Evolutionary conservation across 2,113 vertebrate genomes (phyloP).

Genomic region (Apaloderma vittatum): DNA sequence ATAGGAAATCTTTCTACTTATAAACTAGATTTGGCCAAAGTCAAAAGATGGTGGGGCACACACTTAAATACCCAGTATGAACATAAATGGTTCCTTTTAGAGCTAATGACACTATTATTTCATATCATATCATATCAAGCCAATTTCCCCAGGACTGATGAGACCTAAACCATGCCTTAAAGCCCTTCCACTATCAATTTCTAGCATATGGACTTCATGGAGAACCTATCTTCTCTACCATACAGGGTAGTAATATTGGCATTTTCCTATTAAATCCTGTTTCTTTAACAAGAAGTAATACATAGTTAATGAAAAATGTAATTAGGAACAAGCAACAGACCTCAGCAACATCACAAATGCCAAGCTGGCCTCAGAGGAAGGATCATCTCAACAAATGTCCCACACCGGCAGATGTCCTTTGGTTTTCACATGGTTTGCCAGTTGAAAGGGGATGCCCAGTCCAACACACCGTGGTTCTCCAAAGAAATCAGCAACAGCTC

Average conservation of each 20-base stretch:
- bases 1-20: neutral
- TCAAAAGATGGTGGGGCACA: neutral
- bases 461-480: neutral
- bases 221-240: neutral
- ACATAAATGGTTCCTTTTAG: neutral
- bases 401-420: neutral
- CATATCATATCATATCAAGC: neutral
- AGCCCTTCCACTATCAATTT: neutral
- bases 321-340: neutral
- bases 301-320: neutral
- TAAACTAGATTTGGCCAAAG: neutral
- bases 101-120: neutral
- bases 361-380: neutral
- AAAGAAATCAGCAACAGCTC: neutral
- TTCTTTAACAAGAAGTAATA: neutral
- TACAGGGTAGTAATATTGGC: neutral
- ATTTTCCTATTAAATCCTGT: neutral
- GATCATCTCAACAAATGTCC: neutral
- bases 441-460: neutral
- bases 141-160: neutral
- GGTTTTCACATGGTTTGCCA: neutral
- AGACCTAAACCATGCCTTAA: neutral
- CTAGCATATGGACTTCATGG: neutral
- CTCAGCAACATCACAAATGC: neutral
- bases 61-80: neutral